Evolutionary conservation across 2,888 invertebrate genomes (phyloP), one percentile per base, ranked within the genome.

Genomic region (Phorcus lineatus): DNA sequence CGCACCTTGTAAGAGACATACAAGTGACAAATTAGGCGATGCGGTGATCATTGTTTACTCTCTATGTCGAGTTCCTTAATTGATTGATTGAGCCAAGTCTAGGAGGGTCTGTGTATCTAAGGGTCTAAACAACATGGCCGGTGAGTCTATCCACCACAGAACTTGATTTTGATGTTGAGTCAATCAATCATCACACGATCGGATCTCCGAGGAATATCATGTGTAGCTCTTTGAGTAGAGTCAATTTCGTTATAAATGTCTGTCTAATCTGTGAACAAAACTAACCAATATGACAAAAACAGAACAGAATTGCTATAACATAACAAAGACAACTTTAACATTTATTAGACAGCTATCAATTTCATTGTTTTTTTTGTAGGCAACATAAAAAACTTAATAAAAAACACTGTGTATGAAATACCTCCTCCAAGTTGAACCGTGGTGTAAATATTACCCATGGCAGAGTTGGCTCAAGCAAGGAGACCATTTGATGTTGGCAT

Each of bases 341-440:
- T 28, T 62, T 22, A 24, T 6, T 6, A 13, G 47, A 47, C 47
- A 24, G 62, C 62, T 62, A 17, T 62, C 28, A 28, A 24, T 28
- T 16, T 24, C 17, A 62, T 6, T 62, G 62, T 24, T 62, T 11
- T 62, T 24, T 28, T 62, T 22, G n/a, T 62, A 24, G 2, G 62
- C 17, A 62, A 62, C 62, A 62, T 62, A 62, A 62, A 24, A 28
- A 62, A 62, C 62, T 62, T 24, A 62, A 62, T 62, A 62, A 62
- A 62, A 62, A 24, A 62, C 62, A 62, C 28, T 62, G 62, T 62
- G 62, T 62, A 28, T 24, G 24, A 62, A 62, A 62, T 81, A 81
- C 81, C 81, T 81, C 81, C 81, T 81, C 81, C 81, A 31, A 81
- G 79, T 57, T 81, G 81, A 7, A 81, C 81, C 57, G 79, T 81